Conservation (phyloP, 2,113 vertebrate species). For the Erinaceus europaeus region DNA sequence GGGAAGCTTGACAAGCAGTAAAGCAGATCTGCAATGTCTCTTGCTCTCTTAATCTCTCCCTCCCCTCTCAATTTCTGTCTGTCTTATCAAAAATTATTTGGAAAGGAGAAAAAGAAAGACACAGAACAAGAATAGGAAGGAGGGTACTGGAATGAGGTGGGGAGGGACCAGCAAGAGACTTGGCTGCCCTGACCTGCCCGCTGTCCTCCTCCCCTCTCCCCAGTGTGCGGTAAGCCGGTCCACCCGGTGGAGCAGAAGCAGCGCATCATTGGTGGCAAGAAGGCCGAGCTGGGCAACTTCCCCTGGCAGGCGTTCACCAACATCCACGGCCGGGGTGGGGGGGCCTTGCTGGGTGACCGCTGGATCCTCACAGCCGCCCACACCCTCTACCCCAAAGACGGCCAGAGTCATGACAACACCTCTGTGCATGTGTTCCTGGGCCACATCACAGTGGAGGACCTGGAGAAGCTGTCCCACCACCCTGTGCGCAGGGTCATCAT, state of each 20-base stretch:
- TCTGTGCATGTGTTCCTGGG: slow-evolving; percentile 76
- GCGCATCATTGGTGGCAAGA: slow-evolving; percentile 84
- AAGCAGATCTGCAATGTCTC: too few species aligned
- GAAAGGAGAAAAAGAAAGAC: too few species aligned
- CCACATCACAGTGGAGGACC: background rate
- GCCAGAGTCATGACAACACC: background rate
- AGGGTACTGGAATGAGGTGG: too few species aligned
- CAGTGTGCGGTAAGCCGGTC: slow-evolving; percentile 89
- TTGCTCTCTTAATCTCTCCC: too few species aligned
- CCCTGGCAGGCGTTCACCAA: slow-evolving; percentile 89
- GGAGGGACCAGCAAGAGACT: too few species aligned
- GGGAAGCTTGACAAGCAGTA: too few species aligned
- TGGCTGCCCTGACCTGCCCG: too few species aligned
- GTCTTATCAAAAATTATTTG: too few species aligned
- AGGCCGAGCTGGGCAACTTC: slow-evolving; percentile 83
- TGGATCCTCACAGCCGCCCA: slow-evolving; percentile 95
- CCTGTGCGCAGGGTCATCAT: background rate
- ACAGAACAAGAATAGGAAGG: too few species aligned
- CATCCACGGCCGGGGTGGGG: slow-evolving; percentile 81
- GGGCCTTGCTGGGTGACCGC: slow-evolving; percentile 88
- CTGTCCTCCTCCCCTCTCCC: too few species aligned
- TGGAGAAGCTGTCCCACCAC: background rate
- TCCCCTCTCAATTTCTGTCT: too few species aligned
- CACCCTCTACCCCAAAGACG: slow-evolving; percentile 76
- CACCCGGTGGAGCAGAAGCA: slow-evolving; percentile 43